Conservation (phyloP, 2,113 vertebrate genomes). For the Carassius carassius region DNA sequence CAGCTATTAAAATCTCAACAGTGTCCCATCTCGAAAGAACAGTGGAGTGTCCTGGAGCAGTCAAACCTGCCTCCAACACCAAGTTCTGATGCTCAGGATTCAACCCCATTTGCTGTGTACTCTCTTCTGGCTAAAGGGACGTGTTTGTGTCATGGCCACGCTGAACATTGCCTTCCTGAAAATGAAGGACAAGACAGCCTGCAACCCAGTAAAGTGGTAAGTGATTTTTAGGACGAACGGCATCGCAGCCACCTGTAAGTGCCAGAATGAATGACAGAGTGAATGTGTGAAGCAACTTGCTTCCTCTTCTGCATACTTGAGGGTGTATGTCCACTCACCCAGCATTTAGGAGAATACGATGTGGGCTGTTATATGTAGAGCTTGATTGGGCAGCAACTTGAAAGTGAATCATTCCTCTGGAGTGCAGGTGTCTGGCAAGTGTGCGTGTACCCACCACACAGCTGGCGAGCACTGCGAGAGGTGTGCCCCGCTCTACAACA, state of each 20-base stretch:
- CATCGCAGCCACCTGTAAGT: no score
- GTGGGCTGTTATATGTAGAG: background rate
- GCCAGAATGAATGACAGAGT: background rate
- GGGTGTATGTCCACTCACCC: background rate
- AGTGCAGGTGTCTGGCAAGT: constrained; percentile 69
- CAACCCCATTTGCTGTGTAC: constrained; percentile 82
- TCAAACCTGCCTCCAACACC: background rate
- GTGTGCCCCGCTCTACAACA: constrained; percentile 81
- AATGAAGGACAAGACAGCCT: constrained; percentile 56
- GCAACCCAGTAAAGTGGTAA: constrained; percentile 59
- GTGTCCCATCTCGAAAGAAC: constrained; percentile 67
- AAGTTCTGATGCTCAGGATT: constrained; percentile 68
- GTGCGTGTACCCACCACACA: constrained; percentile 85
- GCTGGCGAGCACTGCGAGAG: constrained; percentile 85
- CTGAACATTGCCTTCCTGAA: constrained; percentile 78
- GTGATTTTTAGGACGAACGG: background rate
- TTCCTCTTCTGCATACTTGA: background rate
- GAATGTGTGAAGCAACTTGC: background rate
- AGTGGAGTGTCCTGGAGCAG: background rate
- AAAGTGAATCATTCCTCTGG: constrained; percentile 49
- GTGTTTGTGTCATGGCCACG: constrained; percentile 88
- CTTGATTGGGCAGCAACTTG: constrained; percentile 30
- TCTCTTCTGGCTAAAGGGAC: constrained; percentile 83
- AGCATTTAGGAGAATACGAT: background rate
- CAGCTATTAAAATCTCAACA: constrained; percentile 81